A percentile compares a stretch with the other conserved stretches of the same genome.
Evolutionary conservation across 2,113 vertebrate species (phyloP).

Genomic region (Platysteira castanea): DNA sequence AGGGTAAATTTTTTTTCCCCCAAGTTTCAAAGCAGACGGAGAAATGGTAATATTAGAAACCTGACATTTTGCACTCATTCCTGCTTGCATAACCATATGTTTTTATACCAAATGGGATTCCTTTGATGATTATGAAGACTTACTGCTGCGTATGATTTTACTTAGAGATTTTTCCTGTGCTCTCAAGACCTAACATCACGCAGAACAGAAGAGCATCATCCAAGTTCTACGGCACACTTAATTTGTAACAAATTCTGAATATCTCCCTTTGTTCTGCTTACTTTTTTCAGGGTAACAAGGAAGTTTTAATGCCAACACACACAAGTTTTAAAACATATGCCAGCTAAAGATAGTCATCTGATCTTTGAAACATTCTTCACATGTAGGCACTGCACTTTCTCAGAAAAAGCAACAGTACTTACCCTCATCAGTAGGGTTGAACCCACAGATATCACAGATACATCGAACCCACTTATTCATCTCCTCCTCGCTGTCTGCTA

Average conservation of each 20-base stretch:
- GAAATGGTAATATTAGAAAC: slow-evolving; percentile 23
- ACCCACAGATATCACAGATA: slow-evolving; percentile 99
- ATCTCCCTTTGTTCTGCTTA: neutral
- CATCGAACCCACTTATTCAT: slow-evolving; percentile 99
- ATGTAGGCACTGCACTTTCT: neutral
- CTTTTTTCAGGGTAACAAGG: neutral
- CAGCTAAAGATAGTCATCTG: neutral
- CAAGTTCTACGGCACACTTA: neutral
- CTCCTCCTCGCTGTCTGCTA: slow-evolving; percentile 97
- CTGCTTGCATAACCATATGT: neutral
- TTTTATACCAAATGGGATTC: neutral
- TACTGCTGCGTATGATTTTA: neutral
- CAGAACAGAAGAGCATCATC: neutral
- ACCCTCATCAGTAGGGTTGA: slow-evolving; percentile 98
- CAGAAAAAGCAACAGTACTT: slow-evolving; percentile 38
- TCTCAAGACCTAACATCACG: neutral
- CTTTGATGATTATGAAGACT: neutral
- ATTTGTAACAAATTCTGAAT: neutral
- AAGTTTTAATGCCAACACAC: neutral
- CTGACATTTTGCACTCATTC: slow-evolving; percentile 21
- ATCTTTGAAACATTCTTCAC: neutral
- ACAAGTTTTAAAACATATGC: neutral
- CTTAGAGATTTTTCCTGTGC: neutral
- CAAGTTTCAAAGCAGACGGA: neutral
- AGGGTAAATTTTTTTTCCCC: neutral